phyloP scores from a whole-genome alignment of 2,888 invertebrate genomes.

The Ceraclea dissimilis region DNA sequence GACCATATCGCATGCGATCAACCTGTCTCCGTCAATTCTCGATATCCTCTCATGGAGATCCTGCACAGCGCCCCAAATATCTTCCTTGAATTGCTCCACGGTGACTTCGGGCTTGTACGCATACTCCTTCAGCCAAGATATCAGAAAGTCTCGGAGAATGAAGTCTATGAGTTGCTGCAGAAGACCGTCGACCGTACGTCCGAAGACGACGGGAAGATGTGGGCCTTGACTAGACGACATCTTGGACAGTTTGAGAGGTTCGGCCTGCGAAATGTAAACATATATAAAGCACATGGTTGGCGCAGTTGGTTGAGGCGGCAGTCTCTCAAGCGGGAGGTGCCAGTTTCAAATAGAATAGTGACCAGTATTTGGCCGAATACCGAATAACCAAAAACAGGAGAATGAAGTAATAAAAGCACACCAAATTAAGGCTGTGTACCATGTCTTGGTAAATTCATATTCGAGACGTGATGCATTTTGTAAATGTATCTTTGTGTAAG shows the following conservation, averaged over 20 bases:
- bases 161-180: slow-evolving; percentile 77
- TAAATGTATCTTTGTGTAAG: too few species aligned
- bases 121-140: slow-evolving; percentile 66
- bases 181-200: slow-evolving; percentile 75
- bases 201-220: slow-evolving; percentile 71
- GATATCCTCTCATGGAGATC: slow-evolving; percentile 63
- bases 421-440: too few species aligned
- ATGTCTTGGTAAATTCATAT: too few species aligned
- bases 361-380: too few species aligned
- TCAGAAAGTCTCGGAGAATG: slow-evolving; percentile 70
- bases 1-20: slow-evolving; percentile 77
- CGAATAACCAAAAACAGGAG: too few species aligned
- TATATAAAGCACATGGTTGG: too few species aligned
- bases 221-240: slow-evolving; percentile 33
- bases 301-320: too few species aligned
- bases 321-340: too few species aligned
- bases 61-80: slow-evolving; percentile 74
- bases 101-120: slow-evolving; percentile 59
- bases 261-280: slow-evolving; percentile 33
- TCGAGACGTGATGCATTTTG: too few species aligned
- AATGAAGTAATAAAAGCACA: too few species aligned
- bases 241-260: slow-evolving; percentile 37
- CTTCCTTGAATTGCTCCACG: slow-evolving; percentile 63
- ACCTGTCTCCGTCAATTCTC: slow-evolving; percentile 72
- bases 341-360: too few species aligned